Percentiles rank a stretch among this genome's conserved stretches.
phyloP scores from a whole-genome alignment of 2,113 vertebrate species.

The Tychaedon coryphoeus region DNA sequence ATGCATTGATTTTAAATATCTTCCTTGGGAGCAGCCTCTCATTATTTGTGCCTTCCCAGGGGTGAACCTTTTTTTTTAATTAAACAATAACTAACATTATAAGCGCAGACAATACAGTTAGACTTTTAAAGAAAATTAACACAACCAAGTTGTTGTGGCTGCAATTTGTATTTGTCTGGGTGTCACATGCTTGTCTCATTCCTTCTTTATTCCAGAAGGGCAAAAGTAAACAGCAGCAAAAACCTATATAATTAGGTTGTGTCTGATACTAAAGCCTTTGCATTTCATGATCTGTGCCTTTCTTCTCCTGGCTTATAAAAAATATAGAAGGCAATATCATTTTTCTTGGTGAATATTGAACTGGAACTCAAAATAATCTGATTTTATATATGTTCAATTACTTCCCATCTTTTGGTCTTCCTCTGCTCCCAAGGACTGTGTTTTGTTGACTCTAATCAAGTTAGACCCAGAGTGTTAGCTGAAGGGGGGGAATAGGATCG shows the following conservation, averaged over 20 bases:
- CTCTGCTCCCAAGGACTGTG: neutral
- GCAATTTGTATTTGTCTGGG: neutral
- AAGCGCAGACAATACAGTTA: neutral
- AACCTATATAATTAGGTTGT: neutral
- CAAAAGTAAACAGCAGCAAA: conserved; percentile 3
- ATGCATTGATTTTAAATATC: neutral
- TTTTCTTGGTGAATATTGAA: neutral
- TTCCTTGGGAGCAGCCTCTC: neutral
- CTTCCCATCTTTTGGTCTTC: neutral
- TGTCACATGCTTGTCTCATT: neutral
- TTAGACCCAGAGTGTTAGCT: neutral
- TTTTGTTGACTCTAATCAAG: neutral
- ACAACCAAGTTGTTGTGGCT: neutral
- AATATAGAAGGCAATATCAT: neutral
- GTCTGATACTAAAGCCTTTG: neutral
- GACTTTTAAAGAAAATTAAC: neutral
- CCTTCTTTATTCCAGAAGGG: neutral
- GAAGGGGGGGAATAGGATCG: neutral
- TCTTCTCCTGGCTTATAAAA: neutral
- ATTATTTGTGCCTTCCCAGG: neutral
- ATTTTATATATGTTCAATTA: neutral
- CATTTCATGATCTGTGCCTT: neutral
- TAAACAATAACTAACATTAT: neutral
- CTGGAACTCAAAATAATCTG: neutral
- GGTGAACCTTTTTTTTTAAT: neutral